Evolutionary conservation across 2,888 invertebrate species (phyloP).

Genomic region (Idaea aversata): DNA sequence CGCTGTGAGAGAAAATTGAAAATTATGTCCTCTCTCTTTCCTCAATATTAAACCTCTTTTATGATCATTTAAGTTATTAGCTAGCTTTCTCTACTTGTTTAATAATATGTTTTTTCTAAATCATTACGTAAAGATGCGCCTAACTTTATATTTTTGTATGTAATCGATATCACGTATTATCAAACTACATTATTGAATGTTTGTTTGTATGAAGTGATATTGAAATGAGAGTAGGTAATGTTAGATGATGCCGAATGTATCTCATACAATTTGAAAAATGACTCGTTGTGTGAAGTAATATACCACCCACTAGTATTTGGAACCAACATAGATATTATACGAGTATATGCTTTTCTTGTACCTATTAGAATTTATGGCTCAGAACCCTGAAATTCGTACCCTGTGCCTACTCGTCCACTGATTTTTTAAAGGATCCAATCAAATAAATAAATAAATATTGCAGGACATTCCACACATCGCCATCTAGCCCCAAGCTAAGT

Average conservation of each 20-base stretch:
- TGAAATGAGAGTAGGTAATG: not conserved
- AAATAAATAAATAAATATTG: too few relatives aligned
- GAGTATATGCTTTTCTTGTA: too few relatives aligned
- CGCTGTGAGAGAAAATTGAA: not conserved
- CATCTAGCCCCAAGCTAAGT: too few relatives aligned
- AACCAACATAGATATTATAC: too few relatives aligned
- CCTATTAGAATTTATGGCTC: too few relatives aligned
- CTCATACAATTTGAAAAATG: not conserved
- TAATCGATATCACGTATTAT: not conserved
- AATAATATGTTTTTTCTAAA: not conserved
- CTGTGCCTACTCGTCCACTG: too few relatives aligned
- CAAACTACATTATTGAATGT: not conserved
- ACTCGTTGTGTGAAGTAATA: too few relatives aligned
- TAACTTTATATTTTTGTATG: not conserved
- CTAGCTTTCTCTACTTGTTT: not conserved
- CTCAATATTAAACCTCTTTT: not conserved
- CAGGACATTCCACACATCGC: too few relatives aligned
- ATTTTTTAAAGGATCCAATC: too few relatives aligned
- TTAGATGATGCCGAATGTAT: not conserved
- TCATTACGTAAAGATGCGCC: not conserved
- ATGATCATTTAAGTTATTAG: not conserved
- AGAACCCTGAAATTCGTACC: too few relatives aligned
- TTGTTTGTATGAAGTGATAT: not conserved
- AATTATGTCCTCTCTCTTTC: not conserved
- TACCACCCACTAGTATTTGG: too few relatives aligned